Conservation (phyloP, 2,113 vertebrate genomes). For the Muscicapa adusta region DNA sequence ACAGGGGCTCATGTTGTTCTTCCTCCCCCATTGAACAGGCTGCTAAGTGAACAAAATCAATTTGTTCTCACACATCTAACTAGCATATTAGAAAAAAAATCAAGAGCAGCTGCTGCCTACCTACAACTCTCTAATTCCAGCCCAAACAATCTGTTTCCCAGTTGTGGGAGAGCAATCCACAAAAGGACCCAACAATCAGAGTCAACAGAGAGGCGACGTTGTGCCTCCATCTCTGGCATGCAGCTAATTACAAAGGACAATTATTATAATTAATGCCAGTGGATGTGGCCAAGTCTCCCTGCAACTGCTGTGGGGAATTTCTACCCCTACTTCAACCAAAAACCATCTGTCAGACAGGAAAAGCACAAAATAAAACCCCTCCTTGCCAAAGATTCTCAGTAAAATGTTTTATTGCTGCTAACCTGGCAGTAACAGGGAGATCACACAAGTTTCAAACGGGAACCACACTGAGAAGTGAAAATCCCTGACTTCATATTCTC, state of each 20-base stretch:
- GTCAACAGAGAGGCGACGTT: slow-evolving; percentile 21
- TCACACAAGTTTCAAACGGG: not conserved
- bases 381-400: slow-evolving; percentile 29
- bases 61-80: slow-evolving; percentile 33
- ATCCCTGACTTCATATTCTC: not conserved
- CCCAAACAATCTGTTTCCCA: slow-evolving; percentile 65
- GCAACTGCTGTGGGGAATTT: slow-evolving; percentile 63
- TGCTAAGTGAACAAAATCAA: slow-evolving; percentile 58
- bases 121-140: slow-evolving; percentile 56
- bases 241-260: slow-evolving; percentile 54
- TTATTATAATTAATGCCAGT: slow-evolving; percentile 66
- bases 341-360: slow-evolving; percentile 61
- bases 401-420: slow-evolving; percentile 24
- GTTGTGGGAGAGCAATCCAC: slow-evolving; percentile 37
- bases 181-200: slow-evolving; percentile 41
- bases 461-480: not conserved
- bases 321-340: slow-evolving; percentile 48
- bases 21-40: not conserved
- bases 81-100: slow-evolving; percentile 14
- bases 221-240: slow-evolving; percentile 20
- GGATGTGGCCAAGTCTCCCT: slow-evolving; percentile 58
- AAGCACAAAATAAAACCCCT: slow-evolving; percentile 17
- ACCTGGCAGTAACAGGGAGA: not conserved
- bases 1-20: not conserved
- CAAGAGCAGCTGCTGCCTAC: slow-evolving; percentile 57